Conservation (phyloP, 2,888 invertebrate genomes). For the Scrobipalpa costella region DNA sequence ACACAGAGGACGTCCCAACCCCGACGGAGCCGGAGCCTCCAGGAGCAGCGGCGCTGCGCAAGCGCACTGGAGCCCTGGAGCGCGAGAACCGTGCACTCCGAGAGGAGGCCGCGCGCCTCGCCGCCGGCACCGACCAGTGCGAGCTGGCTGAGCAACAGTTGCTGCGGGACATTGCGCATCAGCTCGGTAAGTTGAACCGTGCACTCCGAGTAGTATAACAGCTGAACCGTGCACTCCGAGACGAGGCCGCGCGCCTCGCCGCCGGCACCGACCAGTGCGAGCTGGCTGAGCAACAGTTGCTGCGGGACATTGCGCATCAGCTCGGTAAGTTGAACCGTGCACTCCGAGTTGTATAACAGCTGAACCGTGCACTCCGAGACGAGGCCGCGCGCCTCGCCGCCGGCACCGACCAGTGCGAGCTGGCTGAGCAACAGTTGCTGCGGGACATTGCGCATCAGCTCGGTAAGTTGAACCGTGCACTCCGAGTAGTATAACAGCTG, state of each 20-base stretch:
- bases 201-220: too few relatives aligned
- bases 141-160: conserved; percentile 95
- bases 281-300: conserved; percentile 92
- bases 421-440: conserved; percentile 92
- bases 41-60: conserved; percentile 90
- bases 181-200: conserved; percentile 84
- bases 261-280: conserved; percentile 93
- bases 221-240: conserved; percentile 90
- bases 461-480: conserved; percentile 75
- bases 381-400: conserved; percentile 91
- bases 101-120: conserved; percentile 89
- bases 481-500: too few relatives aligned
- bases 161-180: conserved; percentile 92
- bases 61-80: conserved; percentile 91
- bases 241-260: conserved; percentile 90
- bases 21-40: conserved; percentile 85
- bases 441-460: conserved; percentile 93
- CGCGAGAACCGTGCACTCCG: conserved; percentile 94
- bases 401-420: conserved; percentile 93
- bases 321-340: conserved; percentile 81
- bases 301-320: conserved; percentile 93
- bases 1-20: conserved; percentile 84
- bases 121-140: conserved; percentile 90
- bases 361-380: conserved; percentile 88
- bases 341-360: too few relatives aligned